Evolutionary conservation across 1,140 invertebrate species (phyloP).

Genomic region (Stenopsyche tienmushanensis): DNA sequence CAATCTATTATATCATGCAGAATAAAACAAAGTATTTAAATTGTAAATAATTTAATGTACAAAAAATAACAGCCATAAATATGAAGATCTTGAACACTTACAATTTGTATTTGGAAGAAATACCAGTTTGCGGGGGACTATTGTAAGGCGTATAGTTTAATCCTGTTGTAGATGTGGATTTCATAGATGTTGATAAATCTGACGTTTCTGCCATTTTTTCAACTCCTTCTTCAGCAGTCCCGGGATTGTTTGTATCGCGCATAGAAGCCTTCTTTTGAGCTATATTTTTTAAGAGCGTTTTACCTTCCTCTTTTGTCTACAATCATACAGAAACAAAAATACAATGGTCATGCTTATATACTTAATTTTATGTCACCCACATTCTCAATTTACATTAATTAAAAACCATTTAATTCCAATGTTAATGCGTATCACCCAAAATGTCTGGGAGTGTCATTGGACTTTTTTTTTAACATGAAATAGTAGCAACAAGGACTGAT

Average conservation of each 20-base stretch:
- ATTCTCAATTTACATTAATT: too few species aligned
- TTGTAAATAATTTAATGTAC: too few species aligned
- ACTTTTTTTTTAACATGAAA: too few species aligned
- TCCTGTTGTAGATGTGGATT: slow-evolving; percentile 31
- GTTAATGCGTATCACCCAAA: too few species aligned
- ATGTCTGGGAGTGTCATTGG: too few species aligned
- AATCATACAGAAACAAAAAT: too few species aligned
- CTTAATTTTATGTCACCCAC: slow-evolving; percentile 16
- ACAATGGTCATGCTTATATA: slow-evolving; percentile 41
- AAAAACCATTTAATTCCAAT: too few species aligned
- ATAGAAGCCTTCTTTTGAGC: slow-evolving; percentile 49
- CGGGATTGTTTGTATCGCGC: slow-evolving; percentile 39
- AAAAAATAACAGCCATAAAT: too few species aligned
- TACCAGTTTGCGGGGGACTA: slow-evolving; percentile 29
- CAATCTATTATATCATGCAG: too few species aligned
- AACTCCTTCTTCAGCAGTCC: slow-evolving; percentile 35
- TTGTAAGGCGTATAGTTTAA: slow-evolving; percentile 30
- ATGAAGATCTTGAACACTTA: slow-evolving; percentile 20
- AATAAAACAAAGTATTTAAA: too few species aligned
- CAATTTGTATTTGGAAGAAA: slow-evolving; percentile 33
- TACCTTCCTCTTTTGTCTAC: slow-evolving; percentile 89
- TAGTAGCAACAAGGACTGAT: too few species aligned
- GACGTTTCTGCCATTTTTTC: slow-evolving; percentile 49
- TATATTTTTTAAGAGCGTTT: slow-evolving; percentile 82
- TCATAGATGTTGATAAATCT: slow-evolving; percentile 34